Base-by-base conservation (phyloP, 2,797 vertebrate species). In the Vireo griseus region DNA sequence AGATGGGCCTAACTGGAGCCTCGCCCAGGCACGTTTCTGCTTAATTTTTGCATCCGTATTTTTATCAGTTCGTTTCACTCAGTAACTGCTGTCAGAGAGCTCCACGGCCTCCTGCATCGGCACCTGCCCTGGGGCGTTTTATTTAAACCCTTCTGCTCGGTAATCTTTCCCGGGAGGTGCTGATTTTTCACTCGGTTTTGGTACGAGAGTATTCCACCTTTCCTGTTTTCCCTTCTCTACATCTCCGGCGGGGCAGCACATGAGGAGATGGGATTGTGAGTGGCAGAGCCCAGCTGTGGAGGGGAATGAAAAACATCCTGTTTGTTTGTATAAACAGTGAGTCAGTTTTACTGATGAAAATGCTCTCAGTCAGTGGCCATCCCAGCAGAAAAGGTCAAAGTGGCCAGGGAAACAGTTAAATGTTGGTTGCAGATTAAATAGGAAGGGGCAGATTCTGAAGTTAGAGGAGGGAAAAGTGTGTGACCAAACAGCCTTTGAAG, bases 291-390 rank as follows among this genome's bases (percentile, higher is more conserved):
- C 92, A 95, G 94, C 91, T 91, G 81, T 75, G 54, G 40, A 65
- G n/a, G 54, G 82, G 83, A 87, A 94, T 86, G 76, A 25, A 85
- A 95, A 93, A 83, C 92, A 88, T 94, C 77, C 88, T 95, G 88
- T 95, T 94, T 95, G 90, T 88, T 90, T 78, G 73, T 71, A n/a
- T 85, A 92, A 95, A 95, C 86, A 97, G n/a, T 75, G 88, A 84
- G 74, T 86, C 87, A 45, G 86, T 84, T 95, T 88, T 88, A n/a
- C 48, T 84, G 78, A 51, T 59, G 40, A 73, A 92, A 87, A 29
- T 4, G 0, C 35, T 50, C 29, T 35, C 33, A 29, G 87, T 10
- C 29, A 35, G 52, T 13, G 16, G 40, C 17, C 29, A 90, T 93
- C 50, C 35, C 22, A 57, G 35, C 42, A 80, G 59, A 45, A 77